Evolutionary conservation across 2,888 invertebrate genomes (phyloP).

Genomic region (Parnassius orleans): DNA sequence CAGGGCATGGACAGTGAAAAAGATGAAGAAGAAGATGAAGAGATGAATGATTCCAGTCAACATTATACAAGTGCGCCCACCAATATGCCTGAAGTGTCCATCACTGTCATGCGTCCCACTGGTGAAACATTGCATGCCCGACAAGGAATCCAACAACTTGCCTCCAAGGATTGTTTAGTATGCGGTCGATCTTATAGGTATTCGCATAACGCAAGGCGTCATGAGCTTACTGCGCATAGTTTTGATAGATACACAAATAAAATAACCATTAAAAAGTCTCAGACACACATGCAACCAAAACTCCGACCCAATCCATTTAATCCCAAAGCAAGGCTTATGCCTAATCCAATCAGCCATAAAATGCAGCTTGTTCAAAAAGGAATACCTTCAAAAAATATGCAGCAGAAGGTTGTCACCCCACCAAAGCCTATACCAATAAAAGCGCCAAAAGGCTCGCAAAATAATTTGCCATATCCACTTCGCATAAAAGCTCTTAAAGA

Average conservation of each 20-base stretch:
- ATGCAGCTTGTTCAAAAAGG: conserved; percentile 63
- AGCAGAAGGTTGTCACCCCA: conserved; percentile 52
- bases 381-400: conserved; percentile 53
- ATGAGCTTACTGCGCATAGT: conserved; percentile 71
- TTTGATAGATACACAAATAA: conserved; percentile 78
- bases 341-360: conserved; percentile 74
- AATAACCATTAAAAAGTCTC: conserved; percentile 55
- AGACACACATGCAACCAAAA: conserved; percentile 62
- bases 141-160: conserved; percentile 74
- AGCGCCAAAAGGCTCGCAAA: conserved; percentile 53
- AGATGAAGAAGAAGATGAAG: conserved; percentile 52
- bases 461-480: conserved; percentile 71
- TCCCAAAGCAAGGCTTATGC: conserved; percentile 73
- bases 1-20: conserved; percentile 74
- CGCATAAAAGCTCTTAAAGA: conserved; percentile 77
- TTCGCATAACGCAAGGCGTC: conserved; percentile 75
- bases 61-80: conserved; percentile 52
- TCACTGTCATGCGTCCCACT: conserved; percentile 71
- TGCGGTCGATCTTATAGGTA: conserved; percentile 75
- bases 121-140: conserved; percentile 70
- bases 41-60: conserved; percentile 43
- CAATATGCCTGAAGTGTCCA: conserved; percentile 71
- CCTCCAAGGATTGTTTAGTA: conserved; percentile 75
- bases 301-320: conserved; percentile 75
- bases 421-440: conserved; percentile 70